Conservation (phyloP, 2,797 vertebrate species). For the Geotrypetes seraphini region DNA sequence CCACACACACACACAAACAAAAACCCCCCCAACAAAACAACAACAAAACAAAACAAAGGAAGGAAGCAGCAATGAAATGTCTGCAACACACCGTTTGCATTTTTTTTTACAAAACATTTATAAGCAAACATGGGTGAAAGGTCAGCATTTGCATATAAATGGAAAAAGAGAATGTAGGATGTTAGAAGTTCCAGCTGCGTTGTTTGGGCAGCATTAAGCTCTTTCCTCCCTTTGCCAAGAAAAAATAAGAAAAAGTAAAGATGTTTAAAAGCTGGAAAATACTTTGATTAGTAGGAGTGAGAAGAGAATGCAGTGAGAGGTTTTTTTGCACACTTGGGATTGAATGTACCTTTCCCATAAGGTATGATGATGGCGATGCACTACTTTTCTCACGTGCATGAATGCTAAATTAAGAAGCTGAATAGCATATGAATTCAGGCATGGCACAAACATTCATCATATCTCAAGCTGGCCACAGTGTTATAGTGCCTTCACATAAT, state of each 20-base stretch:
- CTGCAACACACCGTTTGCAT: constrained; percentile 63
- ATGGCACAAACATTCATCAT: accelerated
- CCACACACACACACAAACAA: too few species aligned
- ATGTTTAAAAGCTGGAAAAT: neutral
- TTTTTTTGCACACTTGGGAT: constrained; percentile 2
- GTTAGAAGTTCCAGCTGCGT: constrained; percentile 60
- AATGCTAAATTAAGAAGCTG: neutral
- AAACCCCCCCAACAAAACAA: too few species aligned
- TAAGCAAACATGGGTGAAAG: constrained; percentile 66
- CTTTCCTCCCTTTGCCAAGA: too few species aligned
- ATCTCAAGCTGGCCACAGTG: too few species aligned
- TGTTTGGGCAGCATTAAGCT: constrained; percentile 65
- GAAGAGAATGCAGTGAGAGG: neutral
- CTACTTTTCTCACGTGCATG: neutral
- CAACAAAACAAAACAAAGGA: constrained; percentile 58
- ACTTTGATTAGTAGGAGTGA: neutral
- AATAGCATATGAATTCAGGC: accelerated
- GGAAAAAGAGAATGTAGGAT: constrained; percentile 55
- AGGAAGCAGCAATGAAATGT: constrained; percentile 36
- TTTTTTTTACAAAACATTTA: constrained; percentile 66
- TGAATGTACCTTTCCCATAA: neutral
- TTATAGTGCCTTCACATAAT: too few species aligned
- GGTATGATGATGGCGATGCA: constrained; percentile 1
- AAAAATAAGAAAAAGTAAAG: too few species aligned
- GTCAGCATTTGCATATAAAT: constrained; percentile 72